Conservation (phyloP, 2,113 vertebrate species). For the Peromyscus californicus region DNA sequence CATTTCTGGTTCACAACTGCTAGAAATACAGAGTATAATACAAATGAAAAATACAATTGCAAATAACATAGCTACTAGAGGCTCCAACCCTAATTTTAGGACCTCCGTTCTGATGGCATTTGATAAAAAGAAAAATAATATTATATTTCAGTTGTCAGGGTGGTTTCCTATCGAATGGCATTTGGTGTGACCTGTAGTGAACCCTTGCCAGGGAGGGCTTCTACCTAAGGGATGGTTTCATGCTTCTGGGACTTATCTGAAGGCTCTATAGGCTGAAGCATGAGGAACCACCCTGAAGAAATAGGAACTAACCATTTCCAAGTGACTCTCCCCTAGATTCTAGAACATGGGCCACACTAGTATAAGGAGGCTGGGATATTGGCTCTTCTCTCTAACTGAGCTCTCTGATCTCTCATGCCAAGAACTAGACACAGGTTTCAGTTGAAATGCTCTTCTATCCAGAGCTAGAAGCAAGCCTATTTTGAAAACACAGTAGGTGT, state of each 20-base stretch:
- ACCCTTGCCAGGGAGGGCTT: background rate
- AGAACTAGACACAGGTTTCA: conserved; percentile 57
- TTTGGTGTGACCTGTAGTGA: background rate
- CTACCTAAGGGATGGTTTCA: background rate
- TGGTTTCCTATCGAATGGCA: background rate
- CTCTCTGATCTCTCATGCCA: conserved; percentile 47
- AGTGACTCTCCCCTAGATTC: conserved; percentile 13
- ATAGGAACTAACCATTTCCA: background rate
- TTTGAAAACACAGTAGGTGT: conserved; percentile 84
- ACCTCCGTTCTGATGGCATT: background rate
- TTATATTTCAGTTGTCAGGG: background rate
- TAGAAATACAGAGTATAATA: background rate
- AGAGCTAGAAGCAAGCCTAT: conserved; percentile 74
- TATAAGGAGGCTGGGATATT: background rate
- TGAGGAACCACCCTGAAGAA: background rate
- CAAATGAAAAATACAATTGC: background rate
- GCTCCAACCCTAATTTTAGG: background rate
- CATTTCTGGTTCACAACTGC: background rate
- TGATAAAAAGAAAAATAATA: background rate
- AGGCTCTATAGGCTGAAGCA: background rate
- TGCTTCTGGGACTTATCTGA: background rate
- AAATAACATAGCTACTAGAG: background rate
- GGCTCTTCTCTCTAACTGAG: conserved; percentile 32
- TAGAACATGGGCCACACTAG: background rate
- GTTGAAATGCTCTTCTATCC: conserved; percentile 64